Evolutionary conservation across 1,140 invertebrate species (phyloP).

Genomic region (Drosophila pectinifera): DNA sequence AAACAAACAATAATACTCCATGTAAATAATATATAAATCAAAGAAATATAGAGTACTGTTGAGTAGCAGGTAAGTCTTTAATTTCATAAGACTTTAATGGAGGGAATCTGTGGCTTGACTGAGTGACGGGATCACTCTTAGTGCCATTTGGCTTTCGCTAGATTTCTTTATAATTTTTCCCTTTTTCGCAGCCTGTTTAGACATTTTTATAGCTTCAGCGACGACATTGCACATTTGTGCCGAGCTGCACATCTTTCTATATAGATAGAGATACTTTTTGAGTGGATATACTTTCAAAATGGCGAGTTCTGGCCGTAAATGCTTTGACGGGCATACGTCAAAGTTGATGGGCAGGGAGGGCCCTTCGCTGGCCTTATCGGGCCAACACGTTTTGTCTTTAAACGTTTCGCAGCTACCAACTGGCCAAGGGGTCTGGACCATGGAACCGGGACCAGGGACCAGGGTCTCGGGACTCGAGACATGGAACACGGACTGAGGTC

Average conservation of each 20-base stretch:
- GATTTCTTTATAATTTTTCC: constrained; percentile 70
- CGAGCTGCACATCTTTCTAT: constrained; percentile 71
- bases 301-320: constrained; percentile 34
- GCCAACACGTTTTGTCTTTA: constrained; percentile 79
- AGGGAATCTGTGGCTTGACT: not conserved
- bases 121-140: constrained; percentile 1
- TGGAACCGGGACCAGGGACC: not conserved
- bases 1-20: not conserved
- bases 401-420: constrained; percentile 79
- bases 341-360: constrained; percentile 57
- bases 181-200: constrained; percentile 65
- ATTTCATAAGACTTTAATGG: not conserved
- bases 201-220: constrained; percentile 76
- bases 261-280: not conserved
- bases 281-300: constrained; percentile 51
- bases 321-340: constrained; percentile 67
- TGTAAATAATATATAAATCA: not conserved
- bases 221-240: constrained; percentile 67
- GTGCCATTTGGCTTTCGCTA: constrained; percentile 33
- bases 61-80: not conserved
- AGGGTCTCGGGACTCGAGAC: not conserved
- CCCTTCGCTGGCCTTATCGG: constrained; percentile 24
- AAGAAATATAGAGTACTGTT: not conserved
- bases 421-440: constrained; percentile 20
- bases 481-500: constrained; percentile 16